Evolutionary conservation across 1,140 invertebrate genomes (phyloP), one percentile per base, ranked within the genome.

Genomic region (Drosophila nikananu): DNA sequence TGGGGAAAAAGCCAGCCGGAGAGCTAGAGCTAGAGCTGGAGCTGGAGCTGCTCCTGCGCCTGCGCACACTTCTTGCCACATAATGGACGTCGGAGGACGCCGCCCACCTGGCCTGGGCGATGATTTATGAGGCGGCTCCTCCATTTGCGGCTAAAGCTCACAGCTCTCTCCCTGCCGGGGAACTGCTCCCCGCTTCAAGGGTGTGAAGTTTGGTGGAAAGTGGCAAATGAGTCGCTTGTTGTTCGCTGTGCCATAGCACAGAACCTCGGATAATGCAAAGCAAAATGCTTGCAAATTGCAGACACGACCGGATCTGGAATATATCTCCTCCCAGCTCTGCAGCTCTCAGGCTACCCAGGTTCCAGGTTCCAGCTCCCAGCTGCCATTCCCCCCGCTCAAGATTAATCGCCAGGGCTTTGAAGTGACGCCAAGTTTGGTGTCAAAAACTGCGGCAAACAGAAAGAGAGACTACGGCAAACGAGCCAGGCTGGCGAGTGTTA

Each of bases 81-180:
- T 65, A 89, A 83, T 87, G 83, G 83, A 87, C 84, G 27, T 86
- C 60, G 81, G 80, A 55, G 68, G 77, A 90, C 84, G 84, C 86
- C 86, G 84, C 84, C 86, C 81, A 89, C 86, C 71, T 80, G 49
- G 44, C 60, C 57, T 65, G 71, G 68, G 83, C 83, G 67, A 79
- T 89, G 86, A 89, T 89, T 89, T 89, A 86, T 90, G 84, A 67
- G 80, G 80, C 68, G 60, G 80, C 83, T 87, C 51, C 83, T 83
- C 71, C 59, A 72, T 64, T 79, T 82, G 54, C n/a, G 30, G 46
- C 66, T 70, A 44, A 63, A 63, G 63, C 63, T 19, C 48, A 6
- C 48, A 5, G 48, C 48, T 51, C 48, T 7, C 59, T 21, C 59
- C 46, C 25, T 27, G 13, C 17, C 39, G 25, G 62, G 66, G 63